phyloP scores from a whole-genome alignment of 23 tunicate species.

The Trididemnum clinides region DNA sequence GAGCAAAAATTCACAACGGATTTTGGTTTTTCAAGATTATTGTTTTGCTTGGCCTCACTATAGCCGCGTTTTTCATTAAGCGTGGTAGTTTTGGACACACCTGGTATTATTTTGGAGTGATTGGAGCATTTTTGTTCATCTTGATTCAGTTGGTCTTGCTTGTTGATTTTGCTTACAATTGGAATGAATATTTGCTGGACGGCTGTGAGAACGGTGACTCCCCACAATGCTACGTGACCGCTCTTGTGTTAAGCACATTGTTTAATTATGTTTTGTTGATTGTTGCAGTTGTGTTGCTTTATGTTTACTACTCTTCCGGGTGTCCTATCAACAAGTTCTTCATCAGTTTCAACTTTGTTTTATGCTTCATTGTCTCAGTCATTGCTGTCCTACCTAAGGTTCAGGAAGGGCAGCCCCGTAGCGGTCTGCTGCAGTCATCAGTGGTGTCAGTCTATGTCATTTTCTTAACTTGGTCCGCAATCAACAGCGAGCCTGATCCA shows the following conservation, averaged over 20 bases:
- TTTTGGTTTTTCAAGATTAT: slow-evolving; percentile 93
- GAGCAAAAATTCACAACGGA: slow-evolving; percentile 98
- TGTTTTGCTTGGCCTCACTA: slow-evolving; percentile 61
- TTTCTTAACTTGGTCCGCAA: slow-evolving; percentile 95
- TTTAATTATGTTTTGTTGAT: slow-evolving; percentile 62
- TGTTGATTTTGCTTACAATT: slow-evolving; percentile 93
- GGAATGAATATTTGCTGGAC: slow-evolving; percentile 81
- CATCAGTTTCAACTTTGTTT: slow-evolving; percentile 79
- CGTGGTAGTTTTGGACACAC: slow-evolving; percentile 73
- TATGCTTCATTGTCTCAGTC: slow-evolving; percentile 73
- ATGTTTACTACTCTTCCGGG: slow-evolving; percentile 54
- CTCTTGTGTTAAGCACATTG: slow-evolving; percentile 56
- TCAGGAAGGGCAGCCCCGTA: slow-evolving; percentile 85
- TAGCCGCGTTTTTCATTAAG: slow-evolving; percentile 94
- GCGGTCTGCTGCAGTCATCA: slow-evolving; percentile 88
- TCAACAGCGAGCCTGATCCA: slow-evolving; percentile 76
- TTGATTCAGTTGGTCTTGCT: slow-evolving; percentile 87
- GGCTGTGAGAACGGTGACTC: slow-evolving; percentile 78
- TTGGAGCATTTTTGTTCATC: slow-evolving; percentile 84
- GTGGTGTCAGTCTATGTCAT: slow-evolving; percentile 79
- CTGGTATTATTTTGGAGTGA: slow-evolving; percentile 81
- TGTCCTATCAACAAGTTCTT: slow-evolving; percentile 85
- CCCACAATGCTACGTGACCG: slow-evolving; percentile 79
- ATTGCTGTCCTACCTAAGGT: slow-evolving; percentile 78
- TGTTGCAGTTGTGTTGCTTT: slow-evolving; percentile 64